phyloP scores from a whole-genome alignment of 2,888 invertebrate species.

The Proisotoma minuta region DNA sequence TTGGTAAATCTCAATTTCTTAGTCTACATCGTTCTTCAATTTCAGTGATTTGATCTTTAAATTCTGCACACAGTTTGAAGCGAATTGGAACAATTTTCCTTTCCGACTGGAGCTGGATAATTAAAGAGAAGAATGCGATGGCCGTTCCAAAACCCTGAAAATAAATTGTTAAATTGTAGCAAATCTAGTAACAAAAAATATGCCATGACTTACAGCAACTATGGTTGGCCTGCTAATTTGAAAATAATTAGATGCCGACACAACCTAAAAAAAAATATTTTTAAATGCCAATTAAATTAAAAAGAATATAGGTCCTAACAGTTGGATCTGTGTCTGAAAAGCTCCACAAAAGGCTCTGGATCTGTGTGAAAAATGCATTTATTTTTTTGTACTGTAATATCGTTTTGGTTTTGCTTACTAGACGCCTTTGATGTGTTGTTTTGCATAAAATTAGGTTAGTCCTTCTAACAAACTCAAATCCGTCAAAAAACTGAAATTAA shows the following conservation, averaged over 20 bases:
- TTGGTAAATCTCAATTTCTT: too few species aligned
- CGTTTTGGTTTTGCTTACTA: too few species aligned
- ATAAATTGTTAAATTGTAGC: not conserved
- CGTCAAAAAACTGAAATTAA: conserved; percentile 24
- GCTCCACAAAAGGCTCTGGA: conserved; percentile 36
- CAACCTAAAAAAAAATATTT: too few species aligned
- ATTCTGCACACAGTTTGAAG: conserved; percentile 1
- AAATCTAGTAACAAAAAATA: not conserved
- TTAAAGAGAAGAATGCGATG: conserved; percentile 27
- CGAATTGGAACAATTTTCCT: not conserved
- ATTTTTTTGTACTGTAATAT: too few species aligned
- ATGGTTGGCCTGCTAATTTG: conserved; percentile 22
- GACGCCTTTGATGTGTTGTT: conserved; percentile 29
- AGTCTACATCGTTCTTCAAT: too few species aligned
- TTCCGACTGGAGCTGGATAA: conserved; percentile 26
- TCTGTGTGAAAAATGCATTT: conserved; percentile 6
- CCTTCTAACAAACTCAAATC: conserved; percentile 34
- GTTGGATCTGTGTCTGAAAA: conserved; percentile 27
- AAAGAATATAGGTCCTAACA: too few species aligned
- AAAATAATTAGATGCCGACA: conserved; percentile 24
- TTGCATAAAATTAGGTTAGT: conserved; percentile 20
- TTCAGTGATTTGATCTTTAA: too few species aligned
- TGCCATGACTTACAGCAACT: conserved; percentile 17
- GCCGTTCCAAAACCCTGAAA: conserved; percentile 26
- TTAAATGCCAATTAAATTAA: too few species aligned